These are phyloP conservation scores for Sebastes itinus DNA, from an alignment of 2,797 vertebrate genomes.

Conservation along the genomic window DNA sequence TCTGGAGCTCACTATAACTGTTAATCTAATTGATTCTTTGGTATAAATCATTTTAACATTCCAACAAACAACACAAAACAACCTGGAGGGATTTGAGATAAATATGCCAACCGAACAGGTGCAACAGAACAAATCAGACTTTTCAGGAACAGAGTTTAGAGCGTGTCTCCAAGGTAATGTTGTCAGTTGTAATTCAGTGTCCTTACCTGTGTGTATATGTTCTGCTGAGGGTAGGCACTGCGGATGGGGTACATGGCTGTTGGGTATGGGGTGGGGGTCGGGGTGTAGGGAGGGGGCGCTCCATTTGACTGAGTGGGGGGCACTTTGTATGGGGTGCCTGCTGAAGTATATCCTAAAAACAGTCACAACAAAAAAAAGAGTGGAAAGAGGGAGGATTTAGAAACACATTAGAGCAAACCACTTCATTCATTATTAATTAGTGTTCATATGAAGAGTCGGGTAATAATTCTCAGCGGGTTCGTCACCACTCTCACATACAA, in stretches of 20 bases:
- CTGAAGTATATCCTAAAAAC: slow-evolving; percentile 90
- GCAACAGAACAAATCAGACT: not conserved
- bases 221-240: slow-evolving; percentile 99
- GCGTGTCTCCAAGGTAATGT: not conserved
- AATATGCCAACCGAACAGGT: not conserved
- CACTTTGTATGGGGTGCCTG: slow-evolving; percentile 97
- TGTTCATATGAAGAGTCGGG: not conserved
- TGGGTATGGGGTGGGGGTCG: slow-evolving; percentile 94
- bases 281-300: slow-evolving; percentile 96
- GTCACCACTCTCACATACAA: not conserved
- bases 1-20: not conserved
- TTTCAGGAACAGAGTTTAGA: not conserved
- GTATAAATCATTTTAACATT: not conserved
- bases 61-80: not conserved
- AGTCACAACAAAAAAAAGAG: not conserved
- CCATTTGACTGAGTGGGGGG: slow-evolving; percentile 95
- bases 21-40: not conserved
- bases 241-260: slow-evolving; percentile 99
- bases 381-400: not conserved
- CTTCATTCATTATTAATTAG: not conserved
- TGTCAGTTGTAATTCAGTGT: not conserved
- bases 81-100: not conserved
- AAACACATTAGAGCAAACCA: not conserved
- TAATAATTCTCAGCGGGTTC: not conserved
- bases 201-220: slow-evolving; percentile 96